Base-by-base conservation (phyloP, 2,888 invertebrate genomes). In the Gymnosoma rotundatum region DNA sequence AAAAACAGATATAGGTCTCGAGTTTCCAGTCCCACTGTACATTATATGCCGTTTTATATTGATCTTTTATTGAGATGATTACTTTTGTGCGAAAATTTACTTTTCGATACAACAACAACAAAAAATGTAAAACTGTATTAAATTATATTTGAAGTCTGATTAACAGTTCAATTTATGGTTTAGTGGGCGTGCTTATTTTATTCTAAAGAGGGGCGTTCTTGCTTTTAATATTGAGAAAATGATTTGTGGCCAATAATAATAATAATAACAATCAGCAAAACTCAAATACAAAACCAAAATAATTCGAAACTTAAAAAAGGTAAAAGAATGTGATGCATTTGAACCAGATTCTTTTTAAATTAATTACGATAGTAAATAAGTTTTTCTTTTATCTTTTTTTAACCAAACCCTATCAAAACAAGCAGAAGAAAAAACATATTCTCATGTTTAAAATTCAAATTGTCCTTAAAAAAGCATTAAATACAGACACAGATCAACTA, bases 81-180 rank as follows among this genome's bases (percentile, higher is more conserved):
- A 56, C 38, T 64, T 78, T 84, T 74, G 64, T 84, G 74, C 80
- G 74, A 84, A 84, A 76, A 84, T 83, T 76, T 72, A n/a, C 56
- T 80, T 83, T 76, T 70, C 45, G 25, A 36, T 63, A 63, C n/a
- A 67, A 72, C 21, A 63, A 67, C 4, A 52, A 61, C n/a, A n/a
- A n/a, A n/a, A 38, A 61, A n/a, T 12, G 10, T 25, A 64, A 81
- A 80, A 88, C 78, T 83, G 83, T 84, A 73, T 86, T 88, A 88
- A 88, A 88, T 87, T 88, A 88, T 87, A 86, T 87, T 87, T 86
- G 85, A 86, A 87, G 82, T 84, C 81, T 86, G 88, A 88, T 88
- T 88, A 88, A 88, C 87, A 88, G 87, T 88, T 88, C 88, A 88
- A 88, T 87, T 88, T 88, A 88, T 88, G 88, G 85, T 83, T 82